Evolutionary conservation across 2,797 vertebrate genomes (phyloP), one percentile per base, ranked within the genome.

Genomic region (Clarias fuscus): DNA sequence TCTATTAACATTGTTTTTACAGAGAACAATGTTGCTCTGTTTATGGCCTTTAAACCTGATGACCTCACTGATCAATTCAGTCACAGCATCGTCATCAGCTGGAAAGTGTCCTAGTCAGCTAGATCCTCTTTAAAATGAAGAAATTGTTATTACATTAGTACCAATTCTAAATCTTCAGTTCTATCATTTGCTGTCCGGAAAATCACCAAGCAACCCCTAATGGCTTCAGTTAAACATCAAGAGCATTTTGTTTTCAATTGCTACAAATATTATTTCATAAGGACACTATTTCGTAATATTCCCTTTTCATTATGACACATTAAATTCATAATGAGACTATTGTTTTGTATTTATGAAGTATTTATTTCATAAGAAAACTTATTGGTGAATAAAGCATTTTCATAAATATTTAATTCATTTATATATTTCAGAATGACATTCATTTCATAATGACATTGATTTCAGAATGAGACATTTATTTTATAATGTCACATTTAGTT

Each of bases 1-100:
- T 77, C 75, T 18, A 20, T 58, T 58, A 77, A 58, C 75, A 77
- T 77, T 58, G 27, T 77, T 58, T 58, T 77, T 53, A 30, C 30
- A 20, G 13, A n/a, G 14, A 43, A 75, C 43, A n/a, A 5, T 15
- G 43, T 75, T 56, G 72, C 14, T 30, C 73, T 20, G 48, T 58
- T 58, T 58, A 18, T 8, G 1, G 15, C 15, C 48, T 58, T 75
- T 4, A 13, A 24, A 17, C 43, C 3, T 7, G 43, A 48, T 56
- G 48, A 53, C 43, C 24, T 53, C 18, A 17, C 6, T 27, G 48
- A 27, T 56, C 30, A 30, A 77, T 20, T 30, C n/a, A 11, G n/a
- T 56, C 48, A 27, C 7, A 17, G 2, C 53, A 14, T 14, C 14
- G 53, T 14, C 53, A 14, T 56, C 13, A 56, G 43, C 22, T 24